Conservation (phyloP, 2,888 invertebrate genomes). For the Halocaridina rubra region DNA sequence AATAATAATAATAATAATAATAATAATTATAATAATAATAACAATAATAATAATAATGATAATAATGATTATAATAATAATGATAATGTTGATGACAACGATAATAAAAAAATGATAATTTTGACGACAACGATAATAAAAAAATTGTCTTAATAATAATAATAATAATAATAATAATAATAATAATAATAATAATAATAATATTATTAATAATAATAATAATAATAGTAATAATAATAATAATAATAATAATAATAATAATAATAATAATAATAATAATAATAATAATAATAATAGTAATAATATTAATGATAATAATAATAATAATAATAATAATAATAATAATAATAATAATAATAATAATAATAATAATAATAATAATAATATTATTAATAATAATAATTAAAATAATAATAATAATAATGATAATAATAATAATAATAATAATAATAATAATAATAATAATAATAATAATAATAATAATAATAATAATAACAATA, state of each 20-base stretch:
- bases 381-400: neutral
- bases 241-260: neutral
- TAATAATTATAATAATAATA: too few relatives aligned
- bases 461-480: neutral
- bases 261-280: neutral
- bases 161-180: too few relatives aligned
- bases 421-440: neutral
- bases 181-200: too few relatives aligned
- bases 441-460: neutral
- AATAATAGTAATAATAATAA: neutral
- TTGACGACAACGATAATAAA: neutral
- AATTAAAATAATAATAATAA: too few relatives aligned
- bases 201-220: too few relatives aligned
- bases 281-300: neutral
- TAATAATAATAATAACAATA: neutral
- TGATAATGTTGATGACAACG: neutral
- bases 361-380: neutral
- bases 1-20: too few relatives aligned
- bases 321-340: neutral
- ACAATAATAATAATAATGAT: too few relatives aligned
- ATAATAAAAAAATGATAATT: neutral
- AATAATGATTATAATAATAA: too few relatives aligned
- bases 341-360: neutral
- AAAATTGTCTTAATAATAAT: neutral
- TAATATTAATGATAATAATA: neutral